Percentiles rank a stretch among this genome's conserved stretches.
These are phyloP conservation scores for Bufotes viridis DNA, from an alignment of 2,797 vertebrate genomes.

Conservation along the genomic window DNA sequence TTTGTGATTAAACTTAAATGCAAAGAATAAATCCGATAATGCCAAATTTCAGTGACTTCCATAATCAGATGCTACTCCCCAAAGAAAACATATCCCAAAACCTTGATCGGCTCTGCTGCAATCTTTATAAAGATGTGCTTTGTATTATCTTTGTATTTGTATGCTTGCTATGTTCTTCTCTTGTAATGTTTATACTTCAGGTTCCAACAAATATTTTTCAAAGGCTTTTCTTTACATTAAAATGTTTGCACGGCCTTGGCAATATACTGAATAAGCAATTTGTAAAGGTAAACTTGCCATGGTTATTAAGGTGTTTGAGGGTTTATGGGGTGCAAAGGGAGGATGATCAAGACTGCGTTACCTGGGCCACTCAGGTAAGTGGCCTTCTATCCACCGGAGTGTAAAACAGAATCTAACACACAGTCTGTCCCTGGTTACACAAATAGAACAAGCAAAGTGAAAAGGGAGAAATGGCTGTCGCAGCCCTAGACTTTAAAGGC, in stretches of 20 bases:
- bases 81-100: constrained; percentile 45
- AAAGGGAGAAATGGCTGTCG: no score
- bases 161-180: constrained; percentile 8
- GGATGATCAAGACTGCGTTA: no score
- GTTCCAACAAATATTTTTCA: constrained; percentile 36
- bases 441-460: no score
- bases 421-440: no score
- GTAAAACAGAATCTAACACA: no score
- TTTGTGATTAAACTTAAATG: constrained; percentile 65
- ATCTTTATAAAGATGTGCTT: constrained; percentile 43
- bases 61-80: constrained; percentile 32
- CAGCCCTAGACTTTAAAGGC: no score
- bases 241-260: background rate
- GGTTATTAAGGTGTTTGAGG: background rate
- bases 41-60: constrained; percentile 39
- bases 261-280: background rate
- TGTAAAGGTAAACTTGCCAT: background rate
- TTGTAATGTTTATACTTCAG: background rate
- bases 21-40: constrained; percentile 58
- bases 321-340: background rate
- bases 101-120: constrained; percentile 23
- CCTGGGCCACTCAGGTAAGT: no score
- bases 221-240: constrained; percentile 4
- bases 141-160: constrained; percentile 43
- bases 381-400: no score